phyloP scores from a whole-genome alignment of 2,888 invertebrate species.

The Beris morrisii region DNA sequence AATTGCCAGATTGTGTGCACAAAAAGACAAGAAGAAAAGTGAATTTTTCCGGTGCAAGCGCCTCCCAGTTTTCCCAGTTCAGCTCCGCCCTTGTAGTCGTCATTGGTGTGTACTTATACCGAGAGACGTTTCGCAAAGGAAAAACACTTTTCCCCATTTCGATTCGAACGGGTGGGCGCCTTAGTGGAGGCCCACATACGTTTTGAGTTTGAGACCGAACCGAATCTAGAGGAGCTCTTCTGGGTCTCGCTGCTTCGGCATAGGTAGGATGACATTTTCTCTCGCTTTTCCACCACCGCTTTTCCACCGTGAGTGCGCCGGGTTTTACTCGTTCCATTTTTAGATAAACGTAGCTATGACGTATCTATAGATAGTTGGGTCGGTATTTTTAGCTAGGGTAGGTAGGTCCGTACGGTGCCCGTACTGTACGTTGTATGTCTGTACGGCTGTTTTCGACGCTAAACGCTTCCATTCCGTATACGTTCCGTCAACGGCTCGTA shows the following conservation, averaged over 20 bases:
- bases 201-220: no score
- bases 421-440: conserved; percentile 16
- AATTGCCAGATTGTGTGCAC: conserved; percentile 4
- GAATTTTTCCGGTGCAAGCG: conserved; percentile 28
- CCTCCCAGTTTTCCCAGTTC: conserved; percentile 35
- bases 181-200: no score
- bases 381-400: conserved; percentile 27
- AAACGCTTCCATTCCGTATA: conserved; percentile 22
- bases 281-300: not conserved
- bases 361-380: conserved; percentile 24
- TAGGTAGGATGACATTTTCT: conserved; percentile 30
- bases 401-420: conserved; percentile 16
- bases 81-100: conserved; percentile 39
- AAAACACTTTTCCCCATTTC: conserved; percentile 33
- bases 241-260: conserved; percentile 6
- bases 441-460: conserved; percentile 19
- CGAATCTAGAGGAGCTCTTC: no score
- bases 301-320: conserved; percentile 12
- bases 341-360: conserved; percentile 27
- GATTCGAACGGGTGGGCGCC: not conserved
- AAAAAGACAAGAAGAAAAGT: conserved; percentile 20
- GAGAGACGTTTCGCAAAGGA: conserved; percentile 27
- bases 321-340: conserved; percentile 31
- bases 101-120: conserved; percentile 31
- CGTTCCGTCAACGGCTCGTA: conserved; percentile 37